Evolutionary conservation across 2,113 vertebrate genomes (phyloP).

Genomic region (Tor tambroides): DNA sequence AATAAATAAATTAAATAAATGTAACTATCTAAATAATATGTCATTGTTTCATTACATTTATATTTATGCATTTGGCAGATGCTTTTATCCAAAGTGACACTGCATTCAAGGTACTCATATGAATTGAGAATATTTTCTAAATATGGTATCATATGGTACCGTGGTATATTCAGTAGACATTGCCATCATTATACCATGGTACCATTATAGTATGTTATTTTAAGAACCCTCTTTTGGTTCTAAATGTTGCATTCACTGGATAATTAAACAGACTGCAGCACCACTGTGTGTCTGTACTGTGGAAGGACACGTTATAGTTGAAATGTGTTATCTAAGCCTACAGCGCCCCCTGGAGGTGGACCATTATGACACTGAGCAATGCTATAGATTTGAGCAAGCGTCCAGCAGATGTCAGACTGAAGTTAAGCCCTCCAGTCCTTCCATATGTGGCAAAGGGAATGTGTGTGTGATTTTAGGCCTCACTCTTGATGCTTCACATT

Average conservation of each 20-base stretch:
- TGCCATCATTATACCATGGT: too few species aligned
- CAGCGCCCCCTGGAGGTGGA: slow-evolving; percentile 41
- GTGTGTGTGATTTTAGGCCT: slow-evolving; percentile 8
- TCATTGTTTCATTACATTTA: too few species aligned
- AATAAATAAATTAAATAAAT: too few species aligned
- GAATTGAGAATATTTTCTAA: background rate
- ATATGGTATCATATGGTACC: background rate
- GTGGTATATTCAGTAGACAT: too few species aligned
- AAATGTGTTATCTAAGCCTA: too few species aligned
- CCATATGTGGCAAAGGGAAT: background rate
- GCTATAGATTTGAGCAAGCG: background rate
- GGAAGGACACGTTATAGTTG: background rate
- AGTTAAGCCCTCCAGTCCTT: background rate
- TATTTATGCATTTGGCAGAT: too few species aligned
- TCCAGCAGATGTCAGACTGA: slow-evolving; percentile 49
- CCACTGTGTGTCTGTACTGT: background rate
- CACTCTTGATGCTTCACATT: background rate
- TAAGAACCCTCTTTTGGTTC: too few species aligned
- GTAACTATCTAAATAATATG: too few species aligned
- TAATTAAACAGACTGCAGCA: background rate
- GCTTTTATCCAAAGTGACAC: too few species aligned
- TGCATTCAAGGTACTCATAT: too few species aligned
- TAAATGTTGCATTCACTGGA: too few species aligned
- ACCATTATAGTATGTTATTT: too few species aligned
- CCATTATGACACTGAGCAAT: background rate